phyloP scores from a whole-genome alignment of 2,113 vertebrate genomes.

The Rhinolophus sinicus region DNA sequence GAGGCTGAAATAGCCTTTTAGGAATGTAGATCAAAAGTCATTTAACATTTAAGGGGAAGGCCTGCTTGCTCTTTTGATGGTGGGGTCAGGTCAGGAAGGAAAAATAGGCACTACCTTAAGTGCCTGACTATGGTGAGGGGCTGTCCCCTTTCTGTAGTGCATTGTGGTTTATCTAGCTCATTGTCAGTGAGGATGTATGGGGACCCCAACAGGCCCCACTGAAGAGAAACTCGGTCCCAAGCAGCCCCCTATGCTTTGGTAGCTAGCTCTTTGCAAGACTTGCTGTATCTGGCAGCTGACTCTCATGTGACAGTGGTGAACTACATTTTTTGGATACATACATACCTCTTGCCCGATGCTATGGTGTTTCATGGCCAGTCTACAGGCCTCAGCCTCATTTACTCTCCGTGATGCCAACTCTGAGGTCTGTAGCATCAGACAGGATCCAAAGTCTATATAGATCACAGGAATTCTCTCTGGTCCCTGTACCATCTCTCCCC shows the following conservation, averaged over 20 bases:
- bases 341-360: background rate
- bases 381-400: background rate
- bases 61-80: background rate
- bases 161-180: background rate
- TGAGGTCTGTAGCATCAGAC: background rate
- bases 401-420: background rate
- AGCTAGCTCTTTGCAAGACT: background rate
- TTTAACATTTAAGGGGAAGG: background rate
- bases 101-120: background rate
- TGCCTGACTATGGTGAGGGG: background rate
- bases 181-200: background rate
- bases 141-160: background rate
- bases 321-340: background rate
- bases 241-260: background rate
- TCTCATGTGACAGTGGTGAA: background rate
- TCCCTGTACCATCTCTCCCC: background rate
- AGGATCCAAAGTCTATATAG: background rate
- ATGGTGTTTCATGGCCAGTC: background rate
- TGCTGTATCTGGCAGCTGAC: background rate
- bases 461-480: background rate
- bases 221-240: background rate
- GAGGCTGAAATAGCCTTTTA: background rate
- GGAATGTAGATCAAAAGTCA: background rate
- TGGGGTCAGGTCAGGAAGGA: background rate
- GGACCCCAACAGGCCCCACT: background rate